phyloP scores from a whole-genome alignment of 2,113 vertebrate species.

The Forbesichthys papilliferus region DNA sequence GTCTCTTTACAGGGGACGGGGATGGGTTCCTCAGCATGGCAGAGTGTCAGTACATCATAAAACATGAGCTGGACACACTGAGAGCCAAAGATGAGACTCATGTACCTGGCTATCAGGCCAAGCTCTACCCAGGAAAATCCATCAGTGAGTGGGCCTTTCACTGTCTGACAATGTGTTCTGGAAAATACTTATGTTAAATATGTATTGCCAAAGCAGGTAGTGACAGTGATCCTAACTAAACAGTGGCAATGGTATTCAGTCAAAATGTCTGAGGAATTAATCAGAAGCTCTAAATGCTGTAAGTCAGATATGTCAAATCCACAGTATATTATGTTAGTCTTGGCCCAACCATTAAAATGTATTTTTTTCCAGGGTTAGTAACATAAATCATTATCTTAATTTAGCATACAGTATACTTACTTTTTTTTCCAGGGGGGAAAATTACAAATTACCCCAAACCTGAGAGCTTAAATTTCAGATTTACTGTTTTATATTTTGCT shows the following conservation, averaged over 20 bases:
- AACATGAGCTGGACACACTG: conserved; percentile 94
- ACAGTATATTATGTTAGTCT: background rate
- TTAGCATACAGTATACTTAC: no score
- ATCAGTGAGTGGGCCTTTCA: conserved; percentile 80
- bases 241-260: background rate
- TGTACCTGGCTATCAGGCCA: conserved; percentile 89
- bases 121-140: conserved; percentile 95
- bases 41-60: conserved; percentile 94
- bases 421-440: no score
- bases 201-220: background rate
- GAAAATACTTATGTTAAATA: background rate
- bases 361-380: no score
- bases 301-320: background rate
- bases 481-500: no score
- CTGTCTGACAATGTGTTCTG: background rate
- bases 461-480: no score
- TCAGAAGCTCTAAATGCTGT: background rate
- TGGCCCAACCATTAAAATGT: no score
- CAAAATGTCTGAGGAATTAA: background rate
- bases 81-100: conserved; percentile 89
- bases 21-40: conserved; percentile 89
- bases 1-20: conserved; percentile 82
- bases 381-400: no score
- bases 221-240: background rate
- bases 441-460: no score